These are phyloP conservation scores for Ischnura elegans DNA, from an alignment of 2,888 invertebrate genomes.

Conservation along the genomic window DNA sequence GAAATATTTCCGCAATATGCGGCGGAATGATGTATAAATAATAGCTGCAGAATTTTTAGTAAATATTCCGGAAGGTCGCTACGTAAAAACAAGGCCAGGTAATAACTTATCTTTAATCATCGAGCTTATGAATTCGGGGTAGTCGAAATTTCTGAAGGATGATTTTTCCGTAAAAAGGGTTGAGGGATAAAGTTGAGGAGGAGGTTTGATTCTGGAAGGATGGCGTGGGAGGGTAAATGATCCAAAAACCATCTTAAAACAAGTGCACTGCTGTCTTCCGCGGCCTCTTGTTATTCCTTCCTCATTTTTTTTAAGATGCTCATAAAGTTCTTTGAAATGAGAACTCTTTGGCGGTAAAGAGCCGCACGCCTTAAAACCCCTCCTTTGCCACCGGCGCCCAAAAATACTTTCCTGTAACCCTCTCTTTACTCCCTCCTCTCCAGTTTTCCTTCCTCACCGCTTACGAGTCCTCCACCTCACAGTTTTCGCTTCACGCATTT, in stretches of 20 bases:
- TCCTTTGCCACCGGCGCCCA: conserved; percentile 19
- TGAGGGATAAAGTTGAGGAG: background rate
- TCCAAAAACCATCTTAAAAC: conserved; percentile 58
- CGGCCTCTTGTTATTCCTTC: conserved; percentile 36
- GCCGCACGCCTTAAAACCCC: background rate
- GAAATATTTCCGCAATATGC: too few relatives aligned
- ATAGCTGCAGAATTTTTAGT: too few relatives aligned
- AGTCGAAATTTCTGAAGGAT: too few relatives aligned
- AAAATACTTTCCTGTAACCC: conserved; percentile 8
- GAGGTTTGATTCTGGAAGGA: background rate
- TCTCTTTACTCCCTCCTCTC: background rate
- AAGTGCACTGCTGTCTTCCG: conserved; percentile 61
- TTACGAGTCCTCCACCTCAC: background rate
- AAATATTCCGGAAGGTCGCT: too few relatives aligned
- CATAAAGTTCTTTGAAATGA: conserved; percentile 65
- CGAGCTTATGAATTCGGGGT: too few relatives aligned
- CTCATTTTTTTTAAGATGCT: conserved; percentile 51
- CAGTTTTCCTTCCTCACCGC: background rate
- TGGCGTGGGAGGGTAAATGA: conserved; percentile 40
- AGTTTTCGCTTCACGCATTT: too few relatives aligned
- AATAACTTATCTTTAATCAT: too few relatives aligned
- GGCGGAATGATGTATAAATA: too few relatives aligned
- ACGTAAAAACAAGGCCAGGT: too few relatives aligned
- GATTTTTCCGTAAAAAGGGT: too few relatives aligned
- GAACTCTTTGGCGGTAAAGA: conserved; percentile 61